Evolutionary conservation across 2,888 invertebrate species (phyloP).

Genomic region (Ligdia adustata): DNA sequence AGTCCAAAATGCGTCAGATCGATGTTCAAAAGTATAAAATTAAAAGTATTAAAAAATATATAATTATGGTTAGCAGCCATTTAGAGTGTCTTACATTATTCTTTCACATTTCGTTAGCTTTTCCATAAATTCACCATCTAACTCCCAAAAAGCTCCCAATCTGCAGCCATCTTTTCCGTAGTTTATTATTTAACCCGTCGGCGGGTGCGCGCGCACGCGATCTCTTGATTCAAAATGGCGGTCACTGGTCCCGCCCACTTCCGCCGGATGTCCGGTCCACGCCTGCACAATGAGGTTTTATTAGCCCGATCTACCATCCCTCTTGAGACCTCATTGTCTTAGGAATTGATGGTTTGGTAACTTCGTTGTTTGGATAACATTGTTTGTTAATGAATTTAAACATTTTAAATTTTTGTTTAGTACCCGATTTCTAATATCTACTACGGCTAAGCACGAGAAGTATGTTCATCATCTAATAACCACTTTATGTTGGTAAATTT

Average conservation of each 20-base stretch:
- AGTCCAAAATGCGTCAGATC: too few relatives aligned
- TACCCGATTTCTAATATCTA: too few relatives aligned
- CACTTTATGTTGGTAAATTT: too few relatives aligned
- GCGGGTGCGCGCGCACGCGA: slow-evolving; percentile 56
- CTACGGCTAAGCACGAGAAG: too few relatives aligned
- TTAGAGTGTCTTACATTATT: not conserved
- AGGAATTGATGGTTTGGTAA: slow-evolving; percentile 9
- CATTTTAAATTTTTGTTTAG: too few relatives aligned
- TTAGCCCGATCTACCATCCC: slow-evolving; percentile 13
- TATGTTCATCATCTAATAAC: too few relatives aligned
- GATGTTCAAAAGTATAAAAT: too few relatives aligned
- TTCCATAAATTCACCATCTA: slow-evolving; percentile 27
- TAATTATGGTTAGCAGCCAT: slow-evolving; percentile 6
- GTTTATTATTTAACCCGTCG: slow-evolving; percentile 49
- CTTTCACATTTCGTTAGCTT: not conserved
- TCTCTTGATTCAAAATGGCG: slow-evolving; percentile 63
- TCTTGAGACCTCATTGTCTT: slow-evolving; percentile 10
- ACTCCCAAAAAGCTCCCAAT: slow-evolving; percentile 33
- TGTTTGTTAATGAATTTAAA: not conserved
- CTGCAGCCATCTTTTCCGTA: slow-evolving; percentile 38
- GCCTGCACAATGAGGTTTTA: slow-evolving; percentile 28
- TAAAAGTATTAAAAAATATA: too few relatives aligned
- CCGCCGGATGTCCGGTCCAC: slow-evolving; percentile 71
- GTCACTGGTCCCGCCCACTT: slow-evolving; percentile 65
- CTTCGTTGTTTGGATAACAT: slow-evolving; percentile 6